These are phyloP conservation scores for Mixornis gularis DNA, from an alignment of 2,113 vertebrate genomes.

Conservation along the genomic window DNA sequence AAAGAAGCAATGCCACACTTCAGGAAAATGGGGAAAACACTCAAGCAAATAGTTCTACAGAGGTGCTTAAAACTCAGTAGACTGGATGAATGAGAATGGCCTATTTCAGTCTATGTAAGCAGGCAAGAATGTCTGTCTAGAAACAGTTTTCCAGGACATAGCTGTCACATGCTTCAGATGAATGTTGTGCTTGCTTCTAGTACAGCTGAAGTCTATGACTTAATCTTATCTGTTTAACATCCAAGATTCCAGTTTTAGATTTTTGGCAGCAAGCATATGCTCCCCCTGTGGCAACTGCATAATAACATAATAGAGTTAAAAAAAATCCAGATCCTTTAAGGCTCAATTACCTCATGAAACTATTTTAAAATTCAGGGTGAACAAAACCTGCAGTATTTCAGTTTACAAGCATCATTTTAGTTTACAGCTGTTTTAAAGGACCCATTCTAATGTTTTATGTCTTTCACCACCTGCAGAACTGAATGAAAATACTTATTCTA, in stretches of 20 bases:
- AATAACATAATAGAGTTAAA: slow-evolving; percentile 47
- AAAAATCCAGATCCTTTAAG: slow-evolving; percentile 51
- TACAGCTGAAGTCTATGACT: slow-evolving; percentile 54
- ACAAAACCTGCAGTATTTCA: slow-evolving; percentile 43
- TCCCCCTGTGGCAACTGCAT: slow-evolving; percentile 55
- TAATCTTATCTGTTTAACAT: slow-evolving; percentile 70
- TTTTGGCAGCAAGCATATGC: slow-evolving; percentile 55
- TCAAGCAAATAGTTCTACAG: neutral
- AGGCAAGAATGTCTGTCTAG: slow-evolving; percentile 52
- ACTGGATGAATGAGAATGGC: neutral
- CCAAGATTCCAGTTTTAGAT: slow-evolving; percentile 56
- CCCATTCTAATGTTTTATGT: slow-evolving; percentile 26
- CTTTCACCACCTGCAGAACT: slow-evolving; percentile 31
- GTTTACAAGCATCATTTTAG: slow-evolving; percentile 51
- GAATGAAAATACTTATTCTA: slow-evolving; percentile 41
- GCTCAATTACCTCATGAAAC: slow-evolving; percentile 52
- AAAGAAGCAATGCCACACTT: neutral
- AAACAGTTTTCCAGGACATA: slow-evolving; percentile 36
- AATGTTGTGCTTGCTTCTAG: slow-evolving; percentile 38
- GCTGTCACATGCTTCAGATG: slow-evolving; percentile 38
- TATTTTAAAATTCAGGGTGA: slow-evolving; percentile 54
- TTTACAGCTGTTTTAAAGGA: slow-evolving; percentile 54
- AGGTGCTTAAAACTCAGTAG: slow-evolving; percentile 28
- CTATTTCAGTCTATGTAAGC: slow-evolving; percentile 13
- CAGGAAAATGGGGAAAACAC: neutral